Evolutionary conservation across 2,797 vertebrate species (phyloP), one percentile per base, ranked within the genome.

Genomic region (Helarctos malayanus): DNA sequence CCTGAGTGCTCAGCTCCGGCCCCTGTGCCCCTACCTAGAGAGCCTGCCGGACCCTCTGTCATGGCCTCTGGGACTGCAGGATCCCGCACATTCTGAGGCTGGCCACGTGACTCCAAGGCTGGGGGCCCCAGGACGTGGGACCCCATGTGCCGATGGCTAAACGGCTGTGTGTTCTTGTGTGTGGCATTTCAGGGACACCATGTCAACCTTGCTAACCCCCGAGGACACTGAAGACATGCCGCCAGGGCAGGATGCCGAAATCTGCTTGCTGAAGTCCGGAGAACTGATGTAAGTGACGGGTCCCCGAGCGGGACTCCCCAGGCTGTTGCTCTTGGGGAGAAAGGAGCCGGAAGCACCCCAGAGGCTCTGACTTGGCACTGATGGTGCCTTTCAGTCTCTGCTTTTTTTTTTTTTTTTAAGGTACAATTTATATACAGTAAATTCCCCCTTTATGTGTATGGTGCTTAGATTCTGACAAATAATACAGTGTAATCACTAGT

Each of bases 251-350:
- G 99, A 99, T 92, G 98, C 99, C 54, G 99, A 99, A 97, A 99
- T 99, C 97, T 99, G 99, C 98, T 98, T 99, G 91, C 98, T 99
- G 94, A 99, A 99, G 98, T 99, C 99, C 2, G 99, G 99, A 98
- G 99, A 99, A 97, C 97, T 99, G 96, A 99, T 99, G 99, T 99
- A 98, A 99, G 99, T 98, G 94, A 10, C 89, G 21, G 23, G 23
- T 32, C 32, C 5, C 75, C 1, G 12, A 2, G 32, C 1, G 6
- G 63, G 18, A 7, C 38, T 23, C n/a, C 19, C 49, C n/a, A 0
- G 3, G n/a, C 45, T 21, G 23, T 52, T 5, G 4, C 1, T 0
- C 9, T 6, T 15, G 56, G 68, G 93, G 49, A 45, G 18, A 19
- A 19, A 49, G 25, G n/a, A 8, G 47, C 81, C 5, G 7, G 81